These are phyloP conservation scores for Alexandromys fortis DNA, from an alignment of 2,113 vertebrate species.

Conservation along the genomic window DNA sequence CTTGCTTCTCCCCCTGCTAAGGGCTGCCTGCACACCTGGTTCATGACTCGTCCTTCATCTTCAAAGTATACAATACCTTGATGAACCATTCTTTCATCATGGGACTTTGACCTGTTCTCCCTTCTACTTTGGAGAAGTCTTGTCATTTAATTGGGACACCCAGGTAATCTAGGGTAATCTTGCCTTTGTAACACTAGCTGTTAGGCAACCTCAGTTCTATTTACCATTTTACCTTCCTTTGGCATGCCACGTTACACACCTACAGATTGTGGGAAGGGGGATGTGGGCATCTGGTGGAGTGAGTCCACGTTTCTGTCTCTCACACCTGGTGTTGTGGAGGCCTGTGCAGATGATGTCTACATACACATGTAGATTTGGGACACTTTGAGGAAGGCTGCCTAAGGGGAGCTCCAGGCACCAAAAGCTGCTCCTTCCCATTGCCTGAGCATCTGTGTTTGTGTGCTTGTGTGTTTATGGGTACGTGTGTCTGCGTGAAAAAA, in stretches of 20 bases:
- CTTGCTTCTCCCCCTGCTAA: not conserved
- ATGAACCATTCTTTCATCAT: not conserved
- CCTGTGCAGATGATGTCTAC: not conserved
- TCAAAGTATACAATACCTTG: not conserved
- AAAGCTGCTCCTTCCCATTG: slow-evolving; percentile 27
- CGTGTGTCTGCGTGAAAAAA: not conserved
- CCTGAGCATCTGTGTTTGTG: slow-evolving; percentile 29
- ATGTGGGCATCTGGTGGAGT: not conserved
- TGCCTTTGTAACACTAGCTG: not conserved
- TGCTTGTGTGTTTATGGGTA: not conserved
- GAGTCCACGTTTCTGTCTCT: not conserved
- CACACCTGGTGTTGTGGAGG: not conserved
- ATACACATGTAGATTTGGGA: not conserved
- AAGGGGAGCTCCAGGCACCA: not conserved
- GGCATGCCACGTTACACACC: not conserved
- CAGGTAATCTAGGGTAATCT: not conserved
- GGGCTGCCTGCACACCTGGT: not conserved
- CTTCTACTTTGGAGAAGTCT: not conserved
- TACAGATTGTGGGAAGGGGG: not conserved
- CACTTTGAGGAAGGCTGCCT: not conserved
- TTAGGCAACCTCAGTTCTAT: not conserved
- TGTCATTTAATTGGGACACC: not conserved
- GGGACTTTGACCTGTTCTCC: not conserved
- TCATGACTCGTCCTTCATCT: not conserved
- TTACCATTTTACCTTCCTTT: not conserved